Evolutionary conservation across 2,888 invertebrate species (phyloP).

Genomic region (Prosapia bicincta): DNA sequence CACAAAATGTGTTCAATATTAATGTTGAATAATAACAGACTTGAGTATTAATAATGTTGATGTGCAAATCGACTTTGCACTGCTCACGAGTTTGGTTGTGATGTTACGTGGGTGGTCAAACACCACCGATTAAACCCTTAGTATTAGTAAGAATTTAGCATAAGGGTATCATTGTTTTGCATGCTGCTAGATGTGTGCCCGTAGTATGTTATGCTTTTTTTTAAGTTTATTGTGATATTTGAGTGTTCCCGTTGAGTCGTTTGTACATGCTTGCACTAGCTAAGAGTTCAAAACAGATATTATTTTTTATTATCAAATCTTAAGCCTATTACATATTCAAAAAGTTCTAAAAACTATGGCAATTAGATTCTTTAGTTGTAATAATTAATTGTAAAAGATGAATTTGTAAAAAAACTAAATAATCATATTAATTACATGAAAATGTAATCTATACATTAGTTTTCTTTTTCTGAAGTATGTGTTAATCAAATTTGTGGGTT

Average conservation of each 20-base stretch:
- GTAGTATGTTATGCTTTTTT: slow-evolving; percentile 19
- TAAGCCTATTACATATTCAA: not conserved
- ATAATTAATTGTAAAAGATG: not conserved
- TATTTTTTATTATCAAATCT: not conserved
- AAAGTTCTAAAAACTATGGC: not conserved
- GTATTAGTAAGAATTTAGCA: slow-evolving; percentile 23
- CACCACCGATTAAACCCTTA: slow-evolving; percentile 2
- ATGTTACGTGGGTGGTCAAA: slow-evolving; percentile 12
- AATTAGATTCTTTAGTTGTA: not conserved
- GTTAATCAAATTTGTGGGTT: not conserved
- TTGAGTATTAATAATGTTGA: slow-evolving; percentile 18
- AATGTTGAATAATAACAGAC: slow-evolving; percentile 10
- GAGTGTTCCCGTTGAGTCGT: slow-evolving; percentile 15
- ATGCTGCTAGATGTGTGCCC: slow-evolving; percentile 18
- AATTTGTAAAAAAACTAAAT: not conserved
- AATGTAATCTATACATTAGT: not conserved
- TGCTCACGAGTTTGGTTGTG: slow-evolving; percentile 31
- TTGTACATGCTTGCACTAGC: slow-evolving; percentile 17
- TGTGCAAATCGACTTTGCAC: slow-evolving; percentile 23
- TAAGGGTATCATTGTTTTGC: slow-evolving; percentile 17
- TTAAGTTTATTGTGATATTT: slow-evolving; percentile 23
- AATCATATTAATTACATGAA: not conserved
- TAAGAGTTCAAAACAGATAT: slow-evolving; percentile 11
- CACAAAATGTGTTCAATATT: slow-evolving; percentile 33
- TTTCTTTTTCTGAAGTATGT: not conserved